Conservation (phyloP, 2,888 invertebrate species). For the Lasioglossum vierecki region DNA sequence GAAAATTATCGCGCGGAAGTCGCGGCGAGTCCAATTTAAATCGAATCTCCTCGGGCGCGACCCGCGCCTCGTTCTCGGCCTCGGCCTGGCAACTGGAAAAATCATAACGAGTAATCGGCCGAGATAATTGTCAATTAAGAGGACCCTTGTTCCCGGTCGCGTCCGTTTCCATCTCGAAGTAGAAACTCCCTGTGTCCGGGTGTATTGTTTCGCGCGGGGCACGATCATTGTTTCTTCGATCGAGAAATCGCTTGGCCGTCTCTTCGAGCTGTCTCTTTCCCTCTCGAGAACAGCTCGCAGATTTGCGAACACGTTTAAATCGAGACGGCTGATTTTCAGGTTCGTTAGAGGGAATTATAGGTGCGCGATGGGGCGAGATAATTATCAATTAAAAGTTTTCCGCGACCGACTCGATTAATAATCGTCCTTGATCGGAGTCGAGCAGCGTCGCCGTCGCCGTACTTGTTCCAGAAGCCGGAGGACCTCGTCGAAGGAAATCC, state of each 20-base stretch:
- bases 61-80: neutral
- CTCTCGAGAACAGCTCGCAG: neutral
- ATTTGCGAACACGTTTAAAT: conserved; percentile 42
- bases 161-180: neutral
- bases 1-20: conserved; percentile 21
- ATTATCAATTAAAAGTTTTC: conserved; percentile 51
- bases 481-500: neutral
- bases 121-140: conserved; percentile 45
- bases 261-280: neutral
- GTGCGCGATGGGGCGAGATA: conserved; percentile 51
- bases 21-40: conserved; percentile 19
- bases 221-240: neutral
- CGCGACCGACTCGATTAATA: conserved; percentile 43
- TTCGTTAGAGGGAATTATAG: conserved; percentile 47
- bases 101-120: conserved; percentile 37
- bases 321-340: conserved; percentile 28
- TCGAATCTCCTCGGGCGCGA: neutral
- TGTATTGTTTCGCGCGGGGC: neutral
- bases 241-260: conserved; percentile 40
- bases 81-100: neutral
- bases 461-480: neutral
- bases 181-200: neutral
- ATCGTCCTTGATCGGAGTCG: neutral
- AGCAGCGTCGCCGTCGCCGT: neutral
- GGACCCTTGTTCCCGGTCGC: neutral